A percentile compares a stretch with the other conserved stretches of the same genome.
phyloP scores from a whole-genome alignment of 2,113 vertebrate genomes.

The Boleophthalmus pectinirostris region DNA sequence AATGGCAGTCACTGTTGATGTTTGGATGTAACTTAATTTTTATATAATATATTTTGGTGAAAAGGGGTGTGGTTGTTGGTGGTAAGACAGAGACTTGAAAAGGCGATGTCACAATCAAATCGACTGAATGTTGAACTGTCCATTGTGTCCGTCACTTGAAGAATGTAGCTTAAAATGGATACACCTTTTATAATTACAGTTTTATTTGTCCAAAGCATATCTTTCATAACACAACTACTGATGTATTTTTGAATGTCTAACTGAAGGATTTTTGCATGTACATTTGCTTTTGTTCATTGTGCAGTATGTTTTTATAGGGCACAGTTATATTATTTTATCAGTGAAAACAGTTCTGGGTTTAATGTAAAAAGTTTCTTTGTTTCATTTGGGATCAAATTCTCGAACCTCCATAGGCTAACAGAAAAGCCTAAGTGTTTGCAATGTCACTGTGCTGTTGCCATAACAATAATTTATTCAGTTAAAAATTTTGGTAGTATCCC shows the following conservation, averaged over 20 bases:
- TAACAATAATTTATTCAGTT: constrained; percentile 6
- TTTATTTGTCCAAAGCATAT: constrained; percentile 61
- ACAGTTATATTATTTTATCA: constrained; percentile 26
- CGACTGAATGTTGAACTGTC: constrained; percentile 68
- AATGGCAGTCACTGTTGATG: constrained; percentile 57
- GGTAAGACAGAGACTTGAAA: constrained; percentile 66
- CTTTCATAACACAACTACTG: constrained; percentile 41
- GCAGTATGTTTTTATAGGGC: constrained; percentile 42
- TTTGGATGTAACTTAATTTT: constrained; percentile 60
- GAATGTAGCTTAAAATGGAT: constrained; percentile 70
- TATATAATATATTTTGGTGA: constrained; percentile 35
- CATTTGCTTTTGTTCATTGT: constrained; percentile 57
- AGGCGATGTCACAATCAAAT: constrained; percentile 75
- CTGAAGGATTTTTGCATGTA: constrained; percentile 57
- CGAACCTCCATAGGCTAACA: constrained; percentile 49
- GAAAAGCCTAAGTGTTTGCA: constrained; percentile 50
- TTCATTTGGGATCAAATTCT: constrained; percentile 43
- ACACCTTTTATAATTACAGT: constrained; percentile 45
- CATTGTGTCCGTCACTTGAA: constrained; percentile 64
- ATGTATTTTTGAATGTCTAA: constrained; percentile 61
- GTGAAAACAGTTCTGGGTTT: constrained; percentile 37
- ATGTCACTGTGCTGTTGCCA: constrained; percentile 61
- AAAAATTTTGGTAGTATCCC: constrained; percentile 15
- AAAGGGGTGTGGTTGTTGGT: constrained; percentile 16
- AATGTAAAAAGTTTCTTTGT: constrained; percentile 21